Base-by-base conservation (phyloP, 1,140 invertebrate genomes). In the Doryteuthis pealeii region DNA sequence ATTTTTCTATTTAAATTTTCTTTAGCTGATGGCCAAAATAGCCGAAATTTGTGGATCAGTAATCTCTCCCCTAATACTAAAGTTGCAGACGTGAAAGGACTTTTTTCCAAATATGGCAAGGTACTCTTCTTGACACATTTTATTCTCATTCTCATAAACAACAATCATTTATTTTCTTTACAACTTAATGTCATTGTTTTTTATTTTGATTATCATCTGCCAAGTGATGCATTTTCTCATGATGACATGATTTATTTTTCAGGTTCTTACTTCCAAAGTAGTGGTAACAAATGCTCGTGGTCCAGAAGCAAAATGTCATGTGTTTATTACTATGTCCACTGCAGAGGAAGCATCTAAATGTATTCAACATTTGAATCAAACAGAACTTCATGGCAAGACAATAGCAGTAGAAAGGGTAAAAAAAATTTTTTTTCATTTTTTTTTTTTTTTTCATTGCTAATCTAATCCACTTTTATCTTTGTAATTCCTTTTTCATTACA, bases 41-140 rank as follows among this genome's bases (percentile, higher is more conserved):
- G 85, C 67, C 78, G 83, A 40, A 88, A 96, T 87, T 88, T 98
- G 8, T 98, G 96, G 95, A 94, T 98, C 62, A 96, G 94, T 82
- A 95, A 95, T 35, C 89, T 98, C 71, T 94, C 95, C 0, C 93
- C 94, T 4, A 92, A 92, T 49, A 97, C 96, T 32, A 91, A 94
- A 49, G 96, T 96, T 40, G 95, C 94, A 67, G 96, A 98, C 87
- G 89, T 98, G 74, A 98, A 98, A 86, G 92, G 93, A 74, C 90
- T 96, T 28, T 96, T 97, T 83, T 95, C 93, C n/a, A 94, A 95
- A 84, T 93, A 95, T 90, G 96, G 96, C 80, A 98, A 97, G 91
- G 96, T 98, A 84, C 71, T 77, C n/a, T 4, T 62, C 35, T 5
- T 5, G 10, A 40, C 35, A 10, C 35, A n/a, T n/a, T n/a, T n/a